Evolutionary conservation across 2,888 invertebrate species (phyloP).

Genomic region (Seladonia tumulorum): DNA sequence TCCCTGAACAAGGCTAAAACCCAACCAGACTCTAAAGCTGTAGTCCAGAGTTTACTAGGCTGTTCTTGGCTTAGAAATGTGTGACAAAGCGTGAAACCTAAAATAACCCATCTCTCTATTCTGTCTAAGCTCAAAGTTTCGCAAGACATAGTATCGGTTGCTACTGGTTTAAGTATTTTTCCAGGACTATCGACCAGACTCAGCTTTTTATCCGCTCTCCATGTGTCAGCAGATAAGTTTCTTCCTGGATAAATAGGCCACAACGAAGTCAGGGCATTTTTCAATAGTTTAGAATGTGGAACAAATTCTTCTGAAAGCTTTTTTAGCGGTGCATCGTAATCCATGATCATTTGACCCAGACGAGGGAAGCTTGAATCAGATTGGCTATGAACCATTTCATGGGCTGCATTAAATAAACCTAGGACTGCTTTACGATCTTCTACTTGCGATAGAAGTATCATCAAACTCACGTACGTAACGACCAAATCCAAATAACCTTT

Average conservation of each 20-base stretch:
- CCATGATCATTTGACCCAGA: constrained; percentile 98
- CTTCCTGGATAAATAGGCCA: constrained; percentile 94
- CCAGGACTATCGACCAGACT: constrained; percentile 97
- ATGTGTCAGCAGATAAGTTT: constrained; percentile 96
- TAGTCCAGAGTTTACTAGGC: constrained; percentile 95
- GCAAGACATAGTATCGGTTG: constrained; percentile 98
- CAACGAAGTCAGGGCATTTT: constrained; percentile 94
- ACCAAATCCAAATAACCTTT: constrained; percentile 98
- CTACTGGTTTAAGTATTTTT: constrained; percentile 96
- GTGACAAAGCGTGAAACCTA: constrained; percentile 96
- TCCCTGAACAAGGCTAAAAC: constrained; percentile 97
- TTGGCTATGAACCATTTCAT: constrained; percentile 97
- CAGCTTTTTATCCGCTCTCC: constrained; percentile 96
- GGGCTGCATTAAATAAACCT: constrained; percentile 98
- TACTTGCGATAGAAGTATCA: constrained; percentile 98
- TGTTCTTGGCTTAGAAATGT: constrained; percentile 92
- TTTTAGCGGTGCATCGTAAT: constrained; percentile 97
- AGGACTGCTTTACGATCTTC: constrained; percentile 99
- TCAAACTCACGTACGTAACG: constrained; percentile 96
- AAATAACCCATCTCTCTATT: constrained; percentile 98
- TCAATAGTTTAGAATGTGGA: constrained; percentile 95
- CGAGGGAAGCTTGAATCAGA: constrained; percentile 97
- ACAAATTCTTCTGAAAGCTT: constrained; percentile 98
- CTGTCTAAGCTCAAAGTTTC: constrained; percentile 98
- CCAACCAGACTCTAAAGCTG: constrained; percentile 96